Conservation (phyloP, 2,797 vertebrate genomes). For the Chaetodon trifasciatus region DNA sequence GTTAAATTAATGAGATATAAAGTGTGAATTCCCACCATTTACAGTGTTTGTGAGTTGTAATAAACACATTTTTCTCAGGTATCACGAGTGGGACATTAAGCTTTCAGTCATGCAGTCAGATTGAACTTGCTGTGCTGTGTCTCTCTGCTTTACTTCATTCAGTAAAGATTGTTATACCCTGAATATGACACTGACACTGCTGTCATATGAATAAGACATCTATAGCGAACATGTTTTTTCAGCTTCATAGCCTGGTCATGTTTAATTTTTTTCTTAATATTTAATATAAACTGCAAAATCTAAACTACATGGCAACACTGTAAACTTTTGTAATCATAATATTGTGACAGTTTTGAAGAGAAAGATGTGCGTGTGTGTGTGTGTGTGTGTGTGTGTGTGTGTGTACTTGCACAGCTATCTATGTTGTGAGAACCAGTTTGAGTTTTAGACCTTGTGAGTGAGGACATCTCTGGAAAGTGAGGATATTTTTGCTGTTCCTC, state of each 20-base stretch:
- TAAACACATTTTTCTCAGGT: not conserved
- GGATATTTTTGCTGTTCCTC: too few species aligned
- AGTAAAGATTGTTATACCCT: not conserved
- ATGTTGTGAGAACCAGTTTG: too few species aligned
- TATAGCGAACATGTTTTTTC: not conserved
- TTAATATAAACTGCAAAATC: not conserved
- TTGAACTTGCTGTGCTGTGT: not conserved
- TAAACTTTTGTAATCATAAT: not conserved
- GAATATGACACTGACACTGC: not conserved
- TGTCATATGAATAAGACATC: not conserved
- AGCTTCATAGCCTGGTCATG: not conserved
- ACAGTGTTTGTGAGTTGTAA: too few species aligned
- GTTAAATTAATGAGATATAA: too few species aligned
- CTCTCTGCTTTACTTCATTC: not conserved
- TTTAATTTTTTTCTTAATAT: not conserved
- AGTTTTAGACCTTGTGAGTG: too few species aligned
- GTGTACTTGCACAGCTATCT: too few species aligned
- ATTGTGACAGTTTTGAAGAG: not conserved
- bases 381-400: not conserved
- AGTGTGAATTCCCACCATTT: too few species aligned
- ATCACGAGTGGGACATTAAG: not conserved
- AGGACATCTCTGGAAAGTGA: too few species aligned
- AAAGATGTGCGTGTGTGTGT: too few species aligned
- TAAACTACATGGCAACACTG: not conserved
- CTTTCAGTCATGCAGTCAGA: not conserved